Percentiles rank a stretch among this genome's conserved stretches.
Conservation (phyloP, 2,888 invertebrate species). For the Invenusta paracnida region DNA sequence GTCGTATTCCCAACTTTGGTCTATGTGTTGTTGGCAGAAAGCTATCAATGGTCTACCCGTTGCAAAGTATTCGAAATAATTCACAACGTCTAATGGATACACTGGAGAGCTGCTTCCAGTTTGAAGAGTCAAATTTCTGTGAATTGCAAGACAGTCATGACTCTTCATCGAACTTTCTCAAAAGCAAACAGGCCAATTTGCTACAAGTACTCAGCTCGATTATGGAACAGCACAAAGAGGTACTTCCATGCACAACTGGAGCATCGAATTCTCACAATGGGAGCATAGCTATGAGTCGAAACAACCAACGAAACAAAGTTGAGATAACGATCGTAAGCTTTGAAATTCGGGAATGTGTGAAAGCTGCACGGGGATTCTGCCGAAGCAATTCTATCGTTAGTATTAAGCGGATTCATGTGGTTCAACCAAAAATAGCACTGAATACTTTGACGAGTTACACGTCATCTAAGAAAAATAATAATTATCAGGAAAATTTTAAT, state of each 20-base stretch:
- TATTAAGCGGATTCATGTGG: conserved; percentile 4
- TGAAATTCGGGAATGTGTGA: background rate
- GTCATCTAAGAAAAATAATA: background rate
- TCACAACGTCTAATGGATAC: conserved; percentile 24
- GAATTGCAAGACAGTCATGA: background rate
- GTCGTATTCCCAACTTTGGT: conserved; percentile 33
- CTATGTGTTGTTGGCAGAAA: conserved; percentile 1
- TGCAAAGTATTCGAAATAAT: conserved; percentile 33
- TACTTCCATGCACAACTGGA: background rate
- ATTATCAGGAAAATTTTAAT: background rate
- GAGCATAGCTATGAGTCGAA: background rate
- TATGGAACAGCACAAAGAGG: background rate
- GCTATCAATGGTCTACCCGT: background rate
- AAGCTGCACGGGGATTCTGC: conserved; percentile 30
- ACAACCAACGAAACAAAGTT: conserved; percentile 30
- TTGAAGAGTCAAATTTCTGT: background rate
- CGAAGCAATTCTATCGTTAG: background rate
- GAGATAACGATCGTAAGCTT: conserved; percentile 17
- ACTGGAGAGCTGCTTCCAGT: conserved; percentile 1
- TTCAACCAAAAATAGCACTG: background rate
- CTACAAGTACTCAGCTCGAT: background rate
- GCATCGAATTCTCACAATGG: background rate
- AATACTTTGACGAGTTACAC: background rate
- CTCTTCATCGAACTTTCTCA: background rate
- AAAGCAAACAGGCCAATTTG: background rate